Base-by-base conservation (phyloP, 2,888 invertebrate genomes). In the Sinhomidia bicolor region DNA sequence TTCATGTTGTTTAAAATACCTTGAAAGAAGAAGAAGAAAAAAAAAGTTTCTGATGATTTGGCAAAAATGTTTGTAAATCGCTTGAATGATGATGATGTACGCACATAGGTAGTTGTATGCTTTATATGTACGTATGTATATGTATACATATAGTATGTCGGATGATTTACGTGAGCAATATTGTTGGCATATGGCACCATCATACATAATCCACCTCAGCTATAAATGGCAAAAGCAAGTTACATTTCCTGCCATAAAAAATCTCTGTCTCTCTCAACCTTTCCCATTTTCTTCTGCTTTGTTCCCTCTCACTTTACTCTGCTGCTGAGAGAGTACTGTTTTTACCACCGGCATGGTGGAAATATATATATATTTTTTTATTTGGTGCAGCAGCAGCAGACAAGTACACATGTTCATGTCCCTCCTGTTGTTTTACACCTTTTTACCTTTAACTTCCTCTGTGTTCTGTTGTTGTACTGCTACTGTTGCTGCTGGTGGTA, bases 361-460 rank as follows among this genome's bases (percentile, higher is more conserved):
- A n/a, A n/a, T n/a, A n/a, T n/a, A n/a, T n/a, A n/a, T n/a, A n/a
- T n/a, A n/a, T n/a, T n/a, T n/a, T n/a, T n/a, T n/a, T n/a, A n/a
- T 65, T n/a, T 41, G 10, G 68, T n/a, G n/a, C 36, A 62, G 9
- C 26, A 14, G 36, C 71, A 82, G 68, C 83, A 74, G 83, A 62
- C 23, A 71, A 44, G 71, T 44, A 74, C 80, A 87, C 71, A 86
- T 85, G 80, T n/a, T 65, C 47, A 78, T 51, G 60, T 47, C 79
- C 74, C 80, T 65, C 71, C 60, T 65, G 85, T 85, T 87, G 86
- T 87, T 87, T 87, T 87, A 87, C 86, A 87, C 86, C 86, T 87
- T 87, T 85, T 85, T 87, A 85, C 85, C 85, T 85, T 87, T 71
- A 71, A 78, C 80, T 17, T 86, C 71, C 54, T 78, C 57, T 57